phyloP scores from a whole-genome alignment of 2,888 invertebrate genomes.

The Tipula confusa region DNA sequence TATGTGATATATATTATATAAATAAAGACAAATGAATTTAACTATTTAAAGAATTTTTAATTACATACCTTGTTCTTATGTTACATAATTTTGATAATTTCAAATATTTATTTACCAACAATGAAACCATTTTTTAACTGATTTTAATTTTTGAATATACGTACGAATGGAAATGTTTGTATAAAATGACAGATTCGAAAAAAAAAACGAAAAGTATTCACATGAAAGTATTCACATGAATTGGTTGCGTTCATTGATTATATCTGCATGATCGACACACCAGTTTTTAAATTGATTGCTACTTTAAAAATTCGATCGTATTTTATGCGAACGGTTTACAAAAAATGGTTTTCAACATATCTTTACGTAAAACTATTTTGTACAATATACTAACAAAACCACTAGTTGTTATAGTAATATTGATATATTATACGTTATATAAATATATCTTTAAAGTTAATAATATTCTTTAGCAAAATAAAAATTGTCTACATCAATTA shows the following conservation, averaged over 20 bases:
- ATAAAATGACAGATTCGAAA: background rate
- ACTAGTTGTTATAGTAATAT: background rate
- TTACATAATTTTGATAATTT: background rate
- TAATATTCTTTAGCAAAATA: background rate
- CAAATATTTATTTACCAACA: background rate
- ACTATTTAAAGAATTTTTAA: background rate
- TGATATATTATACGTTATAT: background rate
- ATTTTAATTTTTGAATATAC: background rate
- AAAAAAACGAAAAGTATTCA: background rate
- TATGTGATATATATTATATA: no score
- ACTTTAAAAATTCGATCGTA: no score
- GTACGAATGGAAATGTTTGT: background rate
- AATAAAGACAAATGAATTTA: background rate
- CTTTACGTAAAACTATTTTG: background rate
- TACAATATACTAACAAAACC: background rate
- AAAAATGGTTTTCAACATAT: background rate
- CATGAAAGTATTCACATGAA: background rate
- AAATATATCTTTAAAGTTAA: background rate
- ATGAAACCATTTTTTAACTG: background rate
- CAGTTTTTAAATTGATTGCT: no score
- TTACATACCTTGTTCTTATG: background rate
- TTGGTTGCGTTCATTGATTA: background rate
- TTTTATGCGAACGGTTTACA: background rate
- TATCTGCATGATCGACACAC: no score
- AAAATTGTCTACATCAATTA: background rate